Evolutionary conservation across 2,797 vertebrate species (phyloP), one percentile per base, ranked within the genome.

Genomic region (Neomorphus geoffroyi): DNA sequence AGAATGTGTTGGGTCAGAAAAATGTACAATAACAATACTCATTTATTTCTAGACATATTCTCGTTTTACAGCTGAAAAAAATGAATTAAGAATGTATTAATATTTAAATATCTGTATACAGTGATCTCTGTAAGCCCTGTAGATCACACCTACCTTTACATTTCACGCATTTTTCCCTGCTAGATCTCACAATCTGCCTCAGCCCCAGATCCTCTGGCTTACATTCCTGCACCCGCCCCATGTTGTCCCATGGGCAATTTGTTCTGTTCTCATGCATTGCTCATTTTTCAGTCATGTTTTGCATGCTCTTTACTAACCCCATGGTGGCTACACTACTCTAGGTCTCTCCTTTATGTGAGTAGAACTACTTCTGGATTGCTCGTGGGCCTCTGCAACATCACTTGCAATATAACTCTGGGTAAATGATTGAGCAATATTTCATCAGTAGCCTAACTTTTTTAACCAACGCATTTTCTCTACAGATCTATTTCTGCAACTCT

Each of bases 301-400:
- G 48, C 72, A 30, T 74, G 57, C 71, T 79, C 39, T 79, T 92
- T 87, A 50, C 60, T 95, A 82, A 93, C 87, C 91, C 91, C 58
- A 24, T 22, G 4, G 62, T 70, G 39, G 62, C 67, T 82, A 27
- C 0, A 4, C 56, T 73, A 77, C 70, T 87, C 35, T 19, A 2
- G 37, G 39, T 72, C 43, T 92, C 51, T 54, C 9, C 2, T 73
- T 73, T 75, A 2, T 13, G 22, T 7, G 37, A 9, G 35, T 17
- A 26, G 13, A 2, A 23, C 13, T n/a, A 13, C 58, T 84, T 65
- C 18, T 79, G 54, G 39, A 26, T 15, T 66, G 35, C 35, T 93
- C 24, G 8, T 2, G 2, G 54, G 12, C 35, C 62, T 66, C 60
- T 80, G 58, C 51, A 58, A 5, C 23, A 19, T 33, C 43, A 32